Evolutionary conservation across 2,797 vertebrate species (phyloP).

Genomic region (Cyclura pinguis): DNA sequence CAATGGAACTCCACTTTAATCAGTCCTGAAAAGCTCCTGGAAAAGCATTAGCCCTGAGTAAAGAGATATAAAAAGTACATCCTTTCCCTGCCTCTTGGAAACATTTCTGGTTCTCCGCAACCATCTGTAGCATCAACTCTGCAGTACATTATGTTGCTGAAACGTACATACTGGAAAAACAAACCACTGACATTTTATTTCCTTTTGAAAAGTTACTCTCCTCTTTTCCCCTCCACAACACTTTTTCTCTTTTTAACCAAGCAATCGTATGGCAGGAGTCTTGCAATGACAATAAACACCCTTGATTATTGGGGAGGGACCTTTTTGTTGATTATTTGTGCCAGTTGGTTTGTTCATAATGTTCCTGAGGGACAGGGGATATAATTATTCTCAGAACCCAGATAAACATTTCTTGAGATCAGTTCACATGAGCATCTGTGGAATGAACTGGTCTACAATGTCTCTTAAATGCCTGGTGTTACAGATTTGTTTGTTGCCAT

Average conservation of each 20-base stretch:
- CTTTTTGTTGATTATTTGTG: constrained; percentile 16
- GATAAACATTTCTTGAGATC: rapidly evolving
- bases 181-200: constrained; percentile 47
- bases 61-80: constrained; percentile 74
- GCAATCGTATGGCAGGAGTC: constrained; percentile 46
- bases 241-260: constrained; percentile 60
- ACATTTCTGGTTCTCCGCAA: constrained; percentile 75
- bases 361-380: neutral
- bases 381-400: constrained; percentile 2
- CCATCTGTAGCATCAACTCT: constrained; percentile 68
- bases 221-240: neutral
- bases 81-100: constrained; percentile 75
- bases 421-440: constrained; percentile 4
- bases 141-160: constrained; percentile 70
- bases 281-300: constrained; percentile 64
- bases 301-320: constrained; percentile 55
- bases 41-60: constrained; percentile 65
- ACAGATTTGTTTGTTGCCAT: rapidly evolving
- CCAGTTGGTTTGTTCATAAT: neutral
- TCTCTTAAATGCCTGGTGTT: neutral
- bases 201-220: constrained; percentile 58
- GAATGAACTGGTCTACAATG: neutral
- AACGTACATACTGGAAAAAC: constrained; percentile 67
- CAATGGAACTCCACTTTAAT: constrained; percentile 66
- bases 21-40: constrained; percentile 70